phyloP scores from a whole-genome alignment of 2,888 invertebrate genomes.

The Agriopis aurantiaria region DNA sequence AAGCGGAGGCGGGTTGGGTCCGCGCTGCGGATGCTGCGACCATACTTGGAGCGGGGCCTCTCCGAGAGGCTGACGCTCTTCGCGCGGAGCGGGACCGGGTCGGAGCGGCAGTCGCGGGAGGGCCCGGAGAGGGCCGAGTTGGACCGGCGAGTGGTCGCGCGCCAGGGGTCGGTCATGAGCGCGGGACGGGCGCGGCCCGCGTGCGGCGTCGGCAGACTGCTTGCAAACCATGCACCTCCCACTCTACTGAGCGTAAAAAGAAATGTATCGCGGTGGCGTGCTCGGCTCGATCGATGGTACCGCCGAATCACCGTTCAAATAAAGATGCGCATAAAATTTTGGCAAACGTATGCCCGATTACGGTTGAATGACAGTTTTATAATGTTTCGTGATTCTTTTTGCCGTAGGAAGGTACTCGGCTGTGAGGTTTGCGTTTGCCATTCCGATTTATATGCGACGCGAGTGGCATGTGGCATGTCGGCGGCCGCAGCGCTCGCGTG shows the following conservation, averaged over 20 bases:
- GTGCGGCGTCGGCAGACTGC: conserved; percentile 65
- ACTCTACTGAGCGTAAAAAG: conserved; percentile 75
- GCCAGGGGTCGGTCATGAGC: conserved; percentile 45
- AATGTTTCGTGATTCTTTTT: conserved; percentile 60
- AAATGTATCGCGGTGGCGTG: conserved; percentile 82
- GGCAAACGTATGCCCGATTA: conserved; percentile 70
- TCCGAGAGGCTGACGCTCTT: conserved; percentile 75
- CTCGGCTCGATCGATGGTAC: conserved; percentile 74
- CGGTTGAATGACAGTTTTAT: conserved; percentile 60
- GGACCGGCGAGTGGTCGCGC: conserved; percentile 34
- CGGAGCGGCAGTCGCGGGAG: conserved; percentile 46
- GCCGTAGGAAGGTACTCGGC: conserved; percentile 16
- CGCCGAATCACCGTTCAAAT: conserved; percentile 66
- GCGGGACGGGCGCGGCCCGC: conserved; percentile 61
- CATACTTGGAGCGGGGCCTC: conserved; percentile 73
- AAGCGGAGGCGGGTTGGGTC: conserved; percentile 62
- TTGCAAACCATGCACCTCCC: conserved; percentile 67
- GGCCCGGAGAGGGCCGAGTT: conserved; percentile 52
- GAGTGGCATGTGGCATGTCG: conserved; percentile 39
- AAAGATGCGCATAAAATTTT: conserved; percentile 79
- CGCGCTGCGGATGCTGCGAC: conserved; percentile 69
- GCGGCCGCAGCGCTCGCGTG: conserved; percentile 1
- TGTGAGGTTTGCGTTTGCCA: conserved; percentile 33
- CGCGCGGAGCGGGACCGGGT: conserved; percentile 68
- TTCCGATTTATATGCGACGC: conserved; percentile 26